These are phyloP conservation scores for Pygoscelis adeliae DNA, from an alignment of 2,113 vertebrate species.

Conservation along the genomic window DNA sequence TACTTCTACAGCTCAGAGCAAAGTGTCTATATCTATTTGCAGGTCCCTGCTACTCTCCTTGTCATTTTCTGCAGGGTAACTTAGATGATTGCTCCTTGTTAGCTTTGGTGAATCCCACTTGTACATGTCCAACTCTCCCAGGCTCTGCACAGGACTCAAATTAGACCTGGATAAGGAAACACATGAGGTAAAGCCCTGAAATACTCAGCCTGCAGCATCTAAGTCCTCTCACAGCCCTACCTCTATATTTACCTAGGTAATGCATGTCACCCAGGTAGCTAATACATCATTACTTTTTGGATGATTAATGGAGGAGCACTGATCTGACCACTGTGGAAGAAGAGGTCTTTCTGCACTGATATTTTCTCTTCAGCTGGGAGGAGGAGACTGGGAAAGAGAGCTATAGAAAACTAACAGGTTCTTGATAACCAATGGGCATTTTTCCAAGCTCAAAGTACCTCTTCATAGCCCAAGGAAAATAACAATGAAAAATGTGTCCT, in stretches of 20 bases:
- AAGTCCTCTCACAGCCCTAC: background rate
- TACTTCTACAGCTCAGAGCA: background rate
- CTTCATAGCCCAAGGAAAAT: background rate
- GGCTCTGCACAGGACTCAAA: background rate
- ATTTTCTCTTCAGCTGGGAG: background rate
- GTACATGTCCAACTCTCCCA: background rate
- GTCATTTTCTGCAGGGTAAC: background rate
- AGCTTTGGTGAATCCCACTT: background rate
- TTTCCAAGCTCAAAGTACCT: background rate
- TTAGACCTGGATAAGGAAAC: background rate
- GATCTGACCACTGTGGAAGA: background rate
- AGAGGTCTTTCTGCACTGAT: background rate
- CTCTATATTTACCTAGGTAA: background rate
- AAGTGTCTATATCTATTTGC: background rate
- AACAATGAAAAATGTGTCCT: background rate
- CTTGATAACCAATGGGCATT: background rate
- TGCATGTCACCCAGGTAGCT: background rate
- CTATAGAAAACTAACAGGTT: background rate
- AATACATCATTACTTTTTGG: background rate
- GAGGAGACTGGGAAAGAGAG: background rate
- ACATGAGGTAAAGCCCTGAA: background rate
- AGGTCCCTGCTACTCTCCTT: background rate
- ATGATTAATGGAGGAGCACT: background rate
- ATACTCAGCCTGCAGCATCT: background rate
- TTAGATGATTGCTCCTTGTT: background rate